These are phyloP conservation scores for Etheostoma spectabile DNA, from an alignment of 2,113 vertebrate genomes.

Conservation along the genomic window DNA sequence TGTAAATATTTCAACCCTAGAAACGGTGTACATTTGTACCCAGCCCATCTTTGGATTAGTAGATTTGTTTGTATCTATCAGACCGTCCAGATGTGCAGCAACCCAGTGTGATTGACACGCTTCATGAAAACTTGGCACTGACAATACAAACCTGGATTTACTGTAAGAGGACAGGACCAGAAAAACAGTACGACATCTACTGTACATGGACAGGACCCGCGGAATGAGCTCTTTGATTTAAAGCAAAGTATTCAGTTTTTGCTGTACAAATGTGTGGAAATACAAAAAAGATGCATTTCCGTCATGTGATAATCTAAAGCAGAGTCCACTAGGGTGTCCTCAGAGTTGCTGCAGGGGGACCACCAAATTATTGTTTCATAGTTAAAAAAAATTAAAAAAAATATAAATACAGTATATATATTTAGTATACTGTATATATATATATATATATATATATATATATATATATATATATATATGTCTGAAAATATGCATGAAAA, in stretches of 20 bases:
- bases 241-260: background rate
- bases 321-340: no score
- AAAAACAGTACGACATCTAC: constrained; percentile 48
- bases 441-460: no score
- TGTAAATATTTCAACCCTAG: constrained; percentile 27
- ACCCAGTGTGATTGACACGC: constrained; percentile 42
- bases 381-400: no score
- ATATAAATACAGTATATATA: no score
- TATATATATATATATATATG: no score
- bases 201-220: background rate
- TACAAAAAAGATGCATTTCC: background rate
- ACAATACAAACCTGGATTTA: constrained; percentile 65
- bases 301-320: background rate
- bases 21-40: constrained; percentile 5
- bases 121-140: constrained; percentile 59
- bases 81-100: constrained; percentile 79
- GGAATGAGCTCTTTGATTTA: background rate
- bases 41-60: background rate
- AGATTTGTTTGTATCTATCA: constrained; percentile 34
- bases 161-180: constrained; percentile 61
- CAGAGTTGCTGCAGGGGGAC: no score
- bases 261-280: background rate
- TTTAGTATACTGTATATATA: no score
- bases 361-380: no score
- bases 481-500: no score